phyloP scores from a whole-genome alignment of 2,797 vertebrate species.

The Buphagus erythrorhynchus region DNA sequence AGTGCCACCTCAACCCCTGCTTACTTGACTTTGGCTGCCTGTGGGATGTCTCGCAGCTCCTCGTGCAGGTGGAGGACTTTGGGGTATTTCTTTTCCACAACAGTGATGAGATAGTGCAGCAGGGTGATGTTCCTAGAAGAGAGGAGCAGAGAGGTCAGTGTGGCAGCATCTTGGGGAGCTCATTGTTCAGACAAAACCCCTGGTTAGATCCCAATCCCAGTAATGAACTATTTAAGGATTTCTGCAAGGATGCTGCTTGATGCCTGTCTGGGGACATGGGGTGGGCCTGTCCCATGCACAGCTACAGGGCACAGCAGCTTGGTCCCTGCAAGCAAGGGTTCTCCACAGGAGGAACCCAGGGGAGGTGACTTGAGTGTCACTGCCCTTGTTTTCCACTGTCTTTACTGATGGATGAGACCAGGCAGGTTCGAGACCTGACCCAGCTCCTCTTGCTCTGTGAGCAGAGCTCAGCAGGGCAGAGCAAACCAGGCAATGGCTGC shows the following conservation, averaged over 20 bases:
- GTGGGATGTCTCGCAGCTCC: conserved; percentile 87
- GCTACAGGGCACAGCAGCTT: not conserved
- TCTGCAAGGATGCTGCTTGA: not conserved
- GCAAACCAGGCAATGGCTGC: not conserved
- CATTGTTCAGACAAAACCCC: not conserved
- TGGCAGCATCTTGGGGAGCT: fast-evolving
- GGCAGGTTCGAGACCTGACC: not conserved
- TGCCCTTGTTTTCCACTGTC: not conserved
- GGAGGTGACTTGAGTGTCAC: not conserved
- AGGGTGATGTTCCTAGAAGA: conserved; percentile 91
- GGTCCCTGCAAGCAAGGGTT: not conserved
- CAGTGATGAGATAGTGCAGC: conserved; percentile 98
- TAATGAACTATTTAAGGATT: not conserved
- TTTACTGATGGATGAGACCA: not conserved
- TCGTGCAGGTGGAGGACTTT: conserved; percentile 91
- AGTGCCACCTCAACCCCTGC: conserved; percentile 36
- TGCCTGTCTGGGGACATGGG: not conserved
- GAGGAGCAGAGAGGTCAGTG: not conserved
- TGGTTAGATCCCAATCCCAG: not conserved
- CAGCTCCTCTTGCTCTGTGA: not conserved
- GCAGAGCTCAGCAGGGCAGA: fast-evolving
- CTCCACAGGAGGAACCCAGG: not conserved
- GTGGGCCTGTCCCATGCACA: not conserved
- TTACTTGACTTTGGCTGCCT: conserved; percentile 98
- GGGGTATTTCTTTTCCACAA: conserved; percentile 96